Evolutionary conservation across 2,113 vertebrate genomes (phyloP).

Genomic region (Cyphomyrus discorhynchus): DNA sequence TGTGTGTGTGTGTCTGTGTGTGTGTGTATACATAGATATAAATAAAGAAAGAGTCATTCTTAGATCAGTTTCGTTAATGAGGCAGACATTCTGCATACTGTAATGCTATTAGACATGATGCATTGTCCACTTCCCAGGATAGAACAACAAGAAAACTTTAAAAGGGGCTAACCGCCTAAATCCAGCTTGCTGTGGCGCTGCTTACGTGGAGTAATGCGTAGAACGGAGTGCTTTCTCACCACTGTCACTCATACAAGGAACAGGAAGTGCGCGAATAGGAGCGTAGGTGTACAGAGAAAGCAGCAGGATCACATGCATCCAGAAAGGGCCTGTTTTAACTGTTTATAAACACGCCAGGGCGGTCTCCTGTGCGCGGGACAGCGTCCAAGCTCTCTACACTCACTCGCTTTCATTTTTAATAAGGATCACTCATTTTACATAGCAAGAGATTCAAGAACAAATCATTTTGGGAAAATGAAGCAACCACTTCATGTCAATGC

Average conservation of each 20-base stretch:
- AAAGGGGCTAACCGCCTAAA: neutral
- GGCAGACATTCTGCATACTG: neutral
- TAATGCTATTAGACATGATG: neutral
- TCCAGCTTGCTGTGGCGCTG: neutral
- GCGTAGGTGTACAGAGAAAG: neutral
- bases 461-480: neutral
- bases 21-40: neutral
- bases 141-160: neutral
- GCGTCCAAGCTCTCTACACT: neutral
- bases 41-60: neutral
- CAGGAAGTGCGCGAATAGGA: neutral
- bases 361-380: neutral
- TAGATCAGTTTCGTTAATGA: neutral
- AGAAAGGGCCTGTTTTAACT: neutral
- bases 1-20: neutral
- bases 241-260: neutral
- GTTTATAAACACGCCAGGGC: neutral
- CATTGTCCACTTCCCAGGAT: neutral
- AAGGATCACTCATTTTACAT: neutral
- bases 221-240: neutral
- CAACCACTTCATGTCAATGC: neutral
- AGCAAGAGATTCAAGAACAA: neutral
- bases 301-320: neutral
- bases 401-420: neutral
- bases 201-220: neutral